phyloP scores from a whole-genome alignment of 1,140 invertebrate species.

The Cyclargus thomasi region DNA sequence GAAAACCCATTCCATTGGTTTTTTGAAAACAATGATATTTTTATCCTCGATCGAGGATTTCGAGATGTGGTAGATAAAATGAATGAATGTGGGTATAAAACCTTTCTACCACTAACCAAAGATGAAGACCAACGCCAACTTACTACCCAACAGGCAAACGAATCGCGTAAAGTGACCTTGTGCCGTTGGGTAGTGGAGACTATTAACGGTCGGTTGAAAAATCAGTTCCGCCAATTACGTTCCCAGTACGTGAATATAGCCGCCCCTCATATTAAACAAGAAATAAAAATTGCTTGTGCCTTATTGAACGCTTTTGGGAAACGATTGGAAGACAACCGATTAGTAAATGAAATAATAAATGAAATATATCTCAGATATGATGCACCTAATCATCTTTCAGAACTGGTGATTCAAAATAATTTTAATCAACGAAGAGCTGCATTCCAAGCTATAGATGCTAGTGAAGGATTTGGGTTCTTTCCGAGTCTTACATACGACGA shows the following conservation, averaged over 20 bases:
- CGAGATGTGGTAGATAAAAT: slow-evolving; percentile 6
- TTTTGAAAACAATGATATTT: background rate
- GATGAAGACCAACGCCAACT: slow-evolving; percentile 5
- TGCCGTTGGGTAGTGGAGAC: slow-evolving; percentile 15
- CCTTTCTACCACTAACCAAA: background rate
- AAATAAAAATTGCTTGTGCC: slow-evolving; percentile 4
- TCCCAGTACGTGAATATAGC: slow-evolving; percentile 1
- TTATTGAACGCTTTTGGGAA: slow-evolving; percentile 7
- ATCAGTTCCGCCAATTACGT: slow-evolving; percentile 11
- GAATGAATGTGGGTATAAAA: background rate
- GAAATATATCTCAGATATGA: background rate
- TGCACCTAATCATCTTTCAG: background rate
- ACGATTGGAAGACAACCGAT: background rate
- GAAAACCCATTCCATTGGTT: background rate
- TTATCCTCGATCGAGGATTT: slow-evolving; percentile 15
- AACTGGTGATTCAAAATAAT: background rate
- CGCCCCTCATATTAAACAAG: slow-evolving; percentile 7
- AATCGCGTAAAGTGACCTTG: background rate
- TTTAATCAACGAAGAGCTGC: background rate
- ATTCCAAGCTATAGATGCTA: background rate
- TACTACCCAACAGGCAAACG: slow-evolving; percentile 14
- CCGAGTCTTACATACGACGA: background rate
- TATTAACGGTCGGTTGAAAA: slow-evolving; percentile 5
- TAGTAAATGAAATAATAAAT: slow-evolving; percentile 6
- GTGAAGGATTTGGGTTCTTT: background rate